Base-by-base conservation (phyloP, 1,140 invertebrate genomes). In the Zaprionus gabonicus region DNA sequence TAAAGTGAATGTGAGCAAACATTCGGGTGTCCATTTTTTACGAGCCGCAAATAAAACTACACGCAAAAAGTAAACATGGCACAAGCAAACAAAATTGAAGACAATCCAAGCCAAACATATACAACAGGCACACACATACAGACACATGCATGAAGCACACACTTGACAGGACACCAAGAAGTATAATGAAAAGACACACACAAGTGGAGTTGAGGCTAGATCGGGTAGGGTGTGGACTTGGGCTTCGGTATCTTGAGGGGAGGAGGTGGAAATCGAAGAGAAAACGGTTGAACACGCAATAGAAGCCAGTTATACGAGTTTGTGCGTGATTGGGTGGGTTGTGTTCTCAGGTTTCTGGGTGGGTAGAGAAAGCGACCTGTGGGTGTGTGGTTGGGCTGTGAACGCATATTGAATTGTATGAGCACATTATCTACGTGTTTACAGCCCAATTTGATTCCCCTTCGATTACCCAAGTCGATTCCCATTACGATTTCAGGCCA, bases 381-480 rank as follows among this genome's bases (percentile, higher is more conserved):
- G 49, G 38, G 38, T 53, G 23, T 23, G 59, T 13, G 49, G 3
- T 34, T 69, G 57, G 27, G 56, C n/a, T 76, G 71, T 63, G 80
- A 78, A 71, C 79, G 82, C 76, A 87, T 72, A 87, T 78, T 87
- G 80, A 91, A 91, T 87, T 76, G 75, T 83, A 91, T 86, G 81
- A 81, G 82, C 82, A 86, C 80, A 91, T 91, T 91, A 91, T 91
- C 90, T 90, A 82, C 80, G 80, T 91, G 90, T 91, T 91, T 90
- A 91, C 90, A 91, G 91, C 90, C 91, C 80, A 90, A 91, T 91
- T 91, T 91, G 80, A 91, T 91, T 80, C 80, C 85, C 85, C 77
- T 71, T 88, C 76, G 85, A 90, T 84, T 81, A 68, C 78, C 76
- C 56, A 67, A 62, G 46, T 67, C 62, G 13, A 12, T 38, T 62